Evolutionary conservation across 2,113 vertebrate species (phyloP).

Genomic region (Megaceryle torquata): DNA sequence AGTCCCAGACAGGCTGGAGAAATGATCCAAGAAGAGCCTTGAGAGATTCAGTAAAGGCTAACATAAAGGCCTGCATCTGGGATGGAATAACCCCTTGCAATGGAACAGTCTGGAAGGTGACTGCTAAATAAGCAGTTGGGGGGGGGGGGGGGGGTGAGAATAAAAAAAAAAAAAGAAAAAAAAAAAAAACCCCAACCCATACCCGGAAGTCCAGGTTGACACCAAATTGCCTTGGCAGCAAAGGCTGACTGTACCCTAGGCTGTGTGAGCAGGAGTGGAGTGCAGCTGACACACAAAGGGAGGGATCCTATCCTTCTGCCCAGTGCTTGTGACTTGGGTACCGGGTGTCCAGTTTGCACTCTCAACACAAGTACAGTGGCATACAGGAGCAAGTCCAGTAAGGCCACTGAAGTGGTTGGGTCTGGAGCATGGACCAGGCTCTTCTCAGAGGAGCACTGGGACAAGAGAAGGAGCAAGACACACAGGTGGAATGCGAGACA

Average conservation of each 20-base stretch:
- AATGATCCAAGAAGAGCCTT: neutral
- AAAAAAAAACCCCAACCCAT: neutral
- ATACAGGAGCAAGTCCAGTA: neutral
- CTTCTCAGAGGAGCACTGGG: neutral
- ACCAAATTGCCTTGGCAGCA: neutral
- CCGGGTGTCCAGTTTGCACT: neutral
- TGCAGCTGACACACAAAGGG: too few relatives aligned
- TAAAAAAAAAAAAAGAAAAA: too few relatives aligned
- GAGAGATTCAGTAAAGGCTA: neutral
- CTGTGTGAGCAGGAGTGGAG: neutral
- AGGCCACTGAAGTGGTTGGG: neutral
- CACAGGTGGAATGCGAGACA: neutral
- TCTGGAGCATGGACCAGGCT: neutral
- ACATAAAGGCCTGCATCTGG: neutral
- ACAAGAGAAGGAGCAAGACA: neutral
- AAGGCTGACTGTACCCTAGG: neutral
- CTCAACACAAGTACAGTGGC: neutral
- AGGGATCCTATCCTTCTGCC: neutral
- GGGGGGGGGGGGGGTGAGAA: too few relatives aligned
- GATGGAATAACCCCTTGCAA: neutral
- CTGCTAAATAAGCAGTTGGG: neutral
- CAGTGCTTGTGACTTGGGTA: accelerated
- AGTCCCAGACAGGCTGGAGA: accelerated
- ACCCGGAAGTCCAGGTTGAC: neutral
- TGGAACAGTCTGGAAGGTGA: neutral